Evolutionary conservation across 2,797 vertebrate species (phyloP), one percentile per base, ranked within the genome.

Genomic region (Sardinella longiceps): DNA sequence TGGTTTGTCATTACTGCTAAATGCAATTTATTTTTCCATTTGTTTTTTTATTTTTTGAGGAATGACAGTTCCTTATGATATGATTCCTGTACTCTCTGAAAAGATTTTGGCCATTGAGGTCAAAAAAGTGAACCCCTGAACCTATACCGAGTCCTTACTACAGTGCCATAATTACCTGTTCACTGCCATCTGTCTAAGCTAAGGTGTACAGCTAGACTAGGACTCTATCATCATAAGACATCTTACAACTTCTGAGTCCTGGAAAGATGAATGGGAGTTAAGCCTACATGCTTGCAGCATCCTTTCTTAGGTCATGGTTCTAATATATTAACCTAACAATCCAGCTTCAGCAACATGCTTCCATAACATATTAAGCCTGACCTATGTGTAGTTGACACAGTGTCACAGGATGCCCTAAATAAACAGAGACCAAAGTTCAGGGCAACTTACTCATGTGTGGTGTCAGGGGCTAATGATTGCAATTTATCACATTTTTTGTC

Each of bases 191-290:
- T 43, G 70, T n/a, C n/a, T n/a, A n/a, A n/a, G n/a, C n/a, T n/a
- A n/a, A 39, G 2, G 9, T 43, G 9, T 25, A 25, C n/a, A 60
- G 66, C 30, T 74, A 74, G n/a, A n/a, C n/a, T n/a, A n/a, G n/a
- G n/a, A n/a, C n/a, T n/a, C n/a, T n/a, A n/a, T n/a, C 66, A 20
- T 74, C 66, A 74, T 20, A 7, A 74, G 66, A 74, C 70, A 77
- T 23, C 30, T 23, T 20, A 77, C 2, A 39, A 11, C 18, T 43
- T 33, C 70, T 43, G 63, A 33, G 30, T 53, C 51, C 18, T 23
- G 70, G 9, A 7, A 20, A 14, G 37, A 77, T 77, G 33, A 77
- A 77, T 77, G 33, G 33, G 18, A 20, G 20, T 37, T 70, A 63
- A 63, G 25, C 7, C 56, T 60, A 12, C 3, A 77, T 77, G 37